Conservation (phyloP, 2,888 invertebrate species). For the Mesochorus sp. region DNA sequence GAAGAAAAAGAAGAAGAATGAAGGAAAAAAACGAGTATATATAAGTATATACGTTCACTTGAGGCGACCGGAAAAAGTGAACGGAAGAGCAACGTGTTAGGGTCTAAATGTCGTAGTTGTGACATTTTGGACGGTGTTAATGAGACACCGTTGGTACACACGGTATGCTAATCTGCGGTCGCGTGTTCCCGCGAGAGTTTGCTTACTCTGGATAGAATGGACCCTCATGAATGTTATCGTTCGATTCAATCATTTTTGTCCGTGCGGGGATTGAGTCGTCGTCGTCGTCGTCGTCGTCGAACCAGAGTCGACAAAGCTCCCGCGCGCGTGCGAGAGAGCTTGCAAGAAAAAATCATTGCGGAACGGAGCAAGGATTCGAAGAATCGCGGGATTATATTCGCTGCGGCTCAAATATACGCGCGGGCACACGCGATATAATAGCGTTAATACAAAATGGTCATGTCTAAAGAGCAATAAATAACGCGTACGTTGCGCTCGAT, state of each 20-base stretch:
- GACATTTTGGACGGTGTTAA: slow-evolving; percentile 75
- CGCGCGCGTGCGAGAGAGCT: neutral
- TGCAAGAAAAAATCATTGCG: neutral
- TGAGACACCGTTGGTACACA: slow-evolving; percentile 67
- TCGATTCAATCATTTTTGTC: slow-evolving; percentile 73
- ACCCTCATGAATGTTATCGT: slow-evolving; percentile 77
- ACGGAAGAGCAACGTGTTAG: slow-evolving; percentile 12
- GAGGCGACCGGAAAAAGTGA: slow-evolving; percentile 21
- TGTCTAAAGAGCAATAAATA: slow-evolving; percentile 73
- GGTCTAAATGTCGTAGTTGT: slow-evolving; percentile 43
- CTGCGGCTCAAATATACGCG: too few relatives aligned
- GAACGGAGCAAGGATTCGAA: neutral
- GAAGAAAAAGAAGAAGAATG: neutral
- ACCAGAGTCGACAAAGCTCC: neutral
- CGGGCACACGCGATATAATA: slow-evolving; percentile 5
- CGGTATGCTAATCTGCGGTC: slow-evolving; percentile 75
- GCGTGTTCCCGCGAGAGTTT: slow-evolving; percentile 71
- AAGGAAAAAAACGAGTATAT: neutral
- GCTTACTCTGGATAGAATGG: slow-evolving; percentile 57
- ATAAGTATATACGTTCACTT: too few relatives aligned
- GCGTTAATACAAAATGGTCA: slow-evolving; percentile 33
- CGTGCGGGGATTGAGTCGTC: slow-evolving; percentile 72
- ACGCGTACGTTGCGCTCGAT: slow-evolving; percentile 75
- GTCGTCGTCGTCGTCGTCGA: slow-evolving; percentile 35
- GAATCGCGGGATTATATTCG: neutral